These are phyloP conservation scores for Deroptyus accipitrinus DNA, from an alignment of 2,113 vertebrate species.

Conservation along the genomic window DNA sequence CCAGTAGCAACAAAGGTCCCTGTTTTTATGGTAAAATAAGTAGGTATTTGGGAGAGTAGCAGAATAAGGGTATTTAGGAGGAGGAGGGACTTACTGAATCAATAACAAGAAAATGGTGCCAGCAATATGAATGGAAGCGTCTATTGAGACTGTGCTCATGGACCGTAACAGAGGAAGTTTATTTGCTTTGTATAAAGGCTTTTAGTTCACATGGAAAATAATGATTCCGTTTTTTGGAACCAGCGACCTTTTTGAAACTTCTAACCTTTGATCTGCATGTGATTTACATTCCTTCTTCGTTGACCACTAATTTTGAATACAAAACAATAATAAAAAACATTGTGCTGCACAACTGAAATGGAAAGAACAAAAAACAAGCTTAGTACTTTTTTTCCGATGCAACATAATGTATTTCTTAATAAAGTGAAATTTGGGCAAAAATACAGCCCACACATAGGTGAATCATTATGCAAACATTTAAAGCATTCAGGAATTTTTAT, in stretches of 20 bases:
- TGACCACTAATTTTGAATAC: not conserved
- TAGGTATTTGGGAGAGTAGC: slow-evolving; percentile 14
- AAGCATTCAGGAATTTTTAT: not conserved
- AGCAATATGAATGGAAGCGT: slow-evolving; percentile 40
- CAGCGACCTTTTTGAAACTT: not conserved
- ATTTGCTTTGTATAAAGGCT: slow-evolving; percentile 46
- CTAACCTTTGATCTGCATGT: not conserved
- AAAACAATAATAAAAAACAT: not conserved
- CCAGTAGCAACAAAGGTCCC: not conserved
- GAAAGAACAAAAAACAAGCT: not conserved
- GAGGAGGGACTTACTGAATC: slow-evolving; percentile 18
- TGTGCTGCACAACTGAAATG: not conserved
- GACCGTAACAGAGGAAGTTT: slow-evolving; percentile 33
- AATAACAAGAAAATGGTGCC: slow-evolving; percentile 35
- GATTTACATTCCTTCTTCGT: slow-evolving; percentile 19
- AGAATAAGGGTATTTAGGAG: slow-evolving; percentile 26
- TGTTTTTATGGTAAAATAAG: slow-evolving; percentile 39
- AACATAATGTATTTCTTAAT: not conserved
- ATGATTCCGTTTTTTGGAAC: slow-evolving; percentile 33
- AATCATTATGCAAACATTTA: not conserved
- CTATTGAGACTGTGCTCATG: slow-evolving; percentile 25
- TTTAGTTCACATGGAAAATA: slow-evolving; percentile 47
- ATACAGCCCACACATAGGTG: not conserved
- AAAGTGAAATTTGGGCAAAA: not conserved
- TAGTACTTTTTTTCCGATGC: not conserved